Percentiles rank a stretch among this genome's conserved stretches.
Evolutionary conservation across 2,113 vertebrate genomes (phyloP).

Genomic region (Anguilla japonica): DNA sequence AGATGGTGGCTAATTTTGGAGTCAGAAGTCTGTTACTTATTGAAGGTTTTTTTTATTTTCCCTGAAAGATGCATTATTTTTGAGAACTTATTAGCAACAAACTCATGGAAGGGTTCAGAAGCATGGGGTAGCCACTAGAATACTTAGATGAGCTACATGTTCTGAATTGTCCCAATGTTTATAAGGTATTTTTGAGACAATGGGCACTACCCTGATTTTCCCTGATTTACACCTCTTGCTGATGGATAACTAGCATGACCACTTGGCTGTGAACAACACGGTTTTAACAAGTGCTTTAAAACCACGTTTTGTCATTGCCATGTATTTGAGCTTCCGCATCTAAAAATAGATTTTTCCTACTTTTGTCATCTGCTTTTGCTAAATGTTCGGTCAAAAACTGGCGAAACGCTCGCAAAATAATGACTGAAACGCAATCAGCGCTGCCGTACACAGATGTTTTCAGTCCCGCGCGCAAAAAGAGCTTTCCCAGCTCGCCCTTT

Average conservation of each 20-base stretch:
- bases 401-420: constrained; percentile 63
- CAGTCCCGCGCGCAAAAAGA: constrained; percentile 72
- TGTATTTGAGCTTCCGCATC: constrained; percentile 51
- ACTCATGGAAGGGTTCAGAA: neutral
- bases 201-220: neutral
- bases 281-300: constrained; percentile 30
- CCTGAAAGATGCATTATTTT: neutral
- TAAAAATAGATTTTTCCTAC: constrained; percentile 48
- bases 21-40: neutral
- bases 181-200: neutral
- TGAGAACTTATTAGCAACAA: neutral
- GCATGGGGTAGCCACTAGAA: neutral
- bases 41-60: neutral
- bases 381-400: constrained; percentile 52
- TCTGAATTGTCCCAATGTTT: neutral
- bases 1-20: neutral
- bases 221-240: neutral
- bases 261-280: constrained; percentile 12
- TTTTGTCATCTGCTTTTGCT: constrained; percentile 39
- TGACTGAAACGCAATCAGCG: constrained; percentile 59
- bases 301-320: constrained; percentile 24
- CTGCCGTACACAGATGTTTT: constrained; percentile 65
- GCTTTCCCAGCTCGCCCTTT: constrained; percentile 51
- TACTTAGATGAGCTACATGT: neutral
- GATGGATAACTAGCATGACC: neutral